phyloP scores from a whole-genome alignment of 2,888 invertebrate species.

The Onthophagus sagittarius region DNA sequence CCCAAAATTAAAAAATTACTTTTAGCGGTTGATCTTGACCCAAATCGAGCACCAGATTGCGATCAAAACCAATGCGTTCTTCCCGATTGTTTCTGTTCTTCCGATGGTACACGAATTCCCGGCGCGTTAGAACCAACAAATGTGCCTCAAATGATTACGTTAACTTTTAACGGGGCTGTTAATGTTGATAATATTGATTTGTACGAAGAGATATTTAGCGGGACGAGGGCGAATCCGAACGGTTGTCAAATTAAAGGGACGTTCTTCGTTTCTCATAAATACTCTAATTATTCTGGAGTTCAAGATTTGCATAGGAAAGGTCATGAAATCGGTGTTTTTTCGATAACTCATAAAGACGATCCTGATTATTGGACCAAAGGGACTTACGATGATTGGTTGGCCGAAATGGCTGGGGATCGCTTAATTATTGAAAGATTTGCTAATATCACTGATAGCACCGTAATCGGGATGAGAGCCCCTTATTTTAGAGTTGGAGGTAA shows the following conservation, averaged over 20 bases:
- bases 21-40: conserved; percentile 83
- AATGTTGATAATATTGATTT: conserved; percentile 91
- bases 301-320: conserved; percentile 86
- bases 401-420: conserved; percentile 90
- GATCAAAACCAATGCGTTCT: conserved; percentile 83
- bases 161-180: conserved; percentile 89
- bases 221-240: conserved; percentile 80
- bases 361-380: conserved; percentile 88
- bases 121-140: conserved; percentile 77
- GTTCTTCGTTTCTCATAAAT: conserved; percentile 90
- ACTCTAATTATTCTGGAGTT: conserved; percentile 85
- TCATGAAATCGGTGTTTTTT: conserved; percentile 89
- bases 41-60: conserved; percentile 88
- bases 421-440: conserved; percentile 84
- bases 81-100: conserved; percentile 91
- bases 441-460: conserved; percentile 87
- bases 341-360: conserved; percentile 88
- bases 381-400: conserved; percentile 86
- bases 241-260: conserved; percentile 86
- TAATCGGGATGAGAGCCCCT: conserved; percentile 84
- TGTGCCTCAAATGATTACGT: conserved; percentile 90
- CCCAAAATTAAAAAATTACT: conserved; percentile 26
- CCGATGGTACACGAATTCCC: conserved; percentile 86
- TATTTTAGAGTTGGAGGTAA: conserved; percentile 89
- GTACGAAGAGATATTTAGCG: conserved; percentile 86